phyloP scores from a whole-genome alignment of 2,888 invertebrate genomes.

The Trichogramma evanescens region DNA sequence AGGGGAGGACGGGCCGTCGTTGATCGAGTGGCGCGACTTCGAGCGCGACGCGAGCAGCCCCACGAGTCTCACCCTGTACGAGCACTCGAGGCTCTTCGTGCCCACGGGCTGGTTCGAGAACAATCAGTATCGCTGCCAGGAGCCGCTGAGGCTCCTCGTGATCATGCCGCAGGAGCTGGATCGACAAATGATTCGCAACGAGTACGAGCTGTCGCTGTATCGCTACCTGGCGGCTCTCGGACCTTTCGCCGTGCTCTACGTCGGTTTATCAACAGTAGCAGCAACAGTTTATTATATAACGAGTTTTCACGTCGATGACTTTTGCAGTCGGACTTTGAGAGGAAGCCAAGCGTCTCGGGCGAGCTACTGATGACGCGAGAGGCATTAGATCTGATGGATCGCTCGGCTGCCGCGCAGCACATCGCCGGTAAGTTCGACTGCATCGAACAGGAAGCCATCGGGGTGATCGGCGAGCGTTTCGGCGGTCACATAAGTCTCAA shows the following conservation, averaged over 20 bases:
- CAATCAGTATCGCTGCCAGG: background rate
- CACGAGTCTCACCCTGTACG: background rate
- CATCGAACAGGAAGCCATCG: conserved; percentile 1
- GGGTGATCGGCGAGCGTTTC: conserved; percentile 12
- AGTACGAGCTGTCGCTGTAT: conserved; percentile 13
- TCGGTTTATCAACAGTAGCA: background rate
- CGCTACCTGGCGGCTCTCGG: conserved; percentile 4
- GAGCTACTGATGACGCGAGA: conserved; percentile 1
- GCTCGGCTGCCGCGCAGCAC: background rate
- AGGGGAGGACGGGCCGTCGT: background rate
- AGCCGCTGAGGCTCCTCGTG: conserved; percentile 4
- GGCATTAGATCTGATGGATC: conserved; percentile 8
- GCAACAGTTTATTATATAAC: no score
- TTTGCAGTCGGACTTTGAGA: conserved; percentile 6
- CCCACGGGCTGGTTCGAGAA: conserved; percentile 2
- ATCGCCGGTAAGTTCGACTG: background rate
- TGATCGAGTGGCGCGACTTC: background rate
- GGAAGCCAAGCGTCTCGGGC: background rate
- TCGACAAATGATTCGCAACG: conserved; percentile 8
- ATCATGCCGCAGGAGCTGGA: conserved; percentile 1
- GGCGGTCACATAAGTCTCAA: conserved; percentile 18
- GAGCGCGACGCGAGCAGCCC: background rate
- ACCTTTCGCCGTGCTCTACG: conserved; percentile 13
- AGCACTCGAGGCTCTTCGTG: background rate
- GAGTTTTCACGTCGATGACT: no score